These are phyloP conservation scores for Nylanderia fulva DNA, from an alignment of 1,140 invertebrate genomes.

Conservation along the genomic window DNA sequence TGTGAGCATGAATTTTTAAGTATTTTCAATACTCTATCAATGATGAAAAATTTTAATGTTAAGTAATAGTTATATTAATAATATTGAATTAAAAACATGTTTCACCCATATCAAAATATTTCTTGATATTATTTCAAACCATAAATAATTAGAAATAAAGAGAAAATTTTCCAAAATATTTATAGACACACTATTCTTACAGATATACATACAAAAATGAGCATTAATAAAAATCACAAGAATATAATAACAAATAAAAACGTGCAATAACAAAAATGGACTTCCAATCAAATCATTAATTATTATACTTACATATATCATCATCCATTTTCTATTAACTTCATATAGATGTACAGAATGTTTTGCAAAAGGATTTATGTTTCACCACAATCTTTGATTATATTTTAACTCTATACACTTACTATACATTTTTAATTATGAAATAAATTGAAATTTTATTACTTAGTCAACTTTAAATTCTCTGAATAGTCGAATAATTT, in stretches of 20 bases:
- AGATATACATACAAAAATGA: neutral
- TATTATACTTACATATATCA: conserved; percentile 67
- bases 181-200: neutral
- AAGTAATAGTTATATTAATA: neutral
- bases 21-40: neutral
- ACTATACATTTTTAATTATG: neutral
- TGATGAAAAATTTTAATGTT: neutral
- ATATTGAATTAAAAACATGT: conserved; percentile 16
- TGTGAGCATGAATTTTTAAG: neutral
- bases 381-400: neutral
- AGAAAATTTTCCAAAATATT: neutral
- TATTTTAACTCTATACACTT: neutral
- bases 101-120: neutral
- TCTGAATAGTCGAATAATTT: neutral
- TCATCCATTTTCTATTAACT: conserved; percentile 57
- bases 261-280: neutral
- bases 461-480: neutral
- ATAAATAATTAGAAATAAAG: neutral
- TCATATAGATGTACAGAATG: neutral
- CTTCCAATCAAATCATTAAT: neutral
- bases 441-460: neutral
- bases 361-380: neutral
- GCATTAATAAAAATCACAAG: neutral
- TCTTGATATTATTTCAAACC: neutral
- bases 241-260: neutral